Conservation (phyloP, 1,140 invertebrate genomes). For the Sogatella furcifera region DNA sequence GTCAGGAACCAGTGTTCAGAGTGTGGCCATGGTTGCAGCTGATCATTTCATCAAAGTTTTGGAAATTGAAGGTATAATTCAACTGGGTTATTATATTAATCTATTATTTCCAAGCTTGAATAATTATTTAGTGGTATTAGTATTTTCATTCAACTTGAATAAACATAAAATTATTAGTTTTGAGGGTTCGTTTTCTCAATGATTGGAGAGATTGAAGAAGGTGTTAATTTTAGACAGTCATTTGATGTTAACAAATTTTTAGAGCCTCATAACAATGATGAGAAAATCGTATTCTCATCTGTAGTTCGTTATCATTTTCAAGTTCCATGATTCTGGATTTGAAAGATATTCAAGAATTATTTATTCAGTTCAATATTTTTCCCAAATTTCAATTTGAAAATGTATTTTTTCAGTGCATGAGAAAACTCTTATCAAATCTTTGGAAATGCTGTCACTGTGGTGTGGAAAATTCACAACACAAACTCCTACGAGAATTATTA, state of each 20-base stretch:
- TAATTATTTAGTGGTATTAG: background rate
- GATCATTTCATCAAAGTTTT: slow-evolving; percentile 67
- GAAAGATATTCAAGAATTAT: too few species aligned
- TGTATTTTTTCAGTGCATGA: slow-evolving; percentile 58
- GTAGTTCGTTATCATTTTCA: too few species aligned
- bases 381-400: too few species aligned
- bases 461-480: slow-evolving; percentile 51
- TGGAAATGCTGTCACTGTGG: slow-evolving; percentile 76
- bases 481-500: slow-evolving; percentile 57
- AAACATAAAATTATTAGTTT: too few species aligned
- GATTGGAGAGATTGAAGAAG: too few species aligned
- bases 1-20: slow-evolving; percentile 41
- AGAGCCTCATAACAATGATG: too few species aligned
- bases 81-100: too few species aligned
- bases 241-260: slow-evolving; percentile 1
- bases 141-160: too few species aligned
- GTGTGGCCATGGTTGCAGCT: slow-evolving; percentile 48
- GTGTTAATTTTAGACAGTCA: background rate
- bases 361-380: too few species aligned
- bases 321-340: too few species aligned
- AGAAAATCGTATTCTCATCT: background rate
- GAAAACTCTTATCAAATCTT: slow-evolving; percentile 69
- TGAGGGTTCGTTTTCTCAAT: too few species aligned
- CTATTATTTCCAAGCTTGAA: background rate
- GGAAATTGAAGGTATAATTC: slow-evolving; percentile 74